Conservation (phyloP, 1,140 invertebrate genomes). For the Camponotus pennsylvanicus region DNA sequence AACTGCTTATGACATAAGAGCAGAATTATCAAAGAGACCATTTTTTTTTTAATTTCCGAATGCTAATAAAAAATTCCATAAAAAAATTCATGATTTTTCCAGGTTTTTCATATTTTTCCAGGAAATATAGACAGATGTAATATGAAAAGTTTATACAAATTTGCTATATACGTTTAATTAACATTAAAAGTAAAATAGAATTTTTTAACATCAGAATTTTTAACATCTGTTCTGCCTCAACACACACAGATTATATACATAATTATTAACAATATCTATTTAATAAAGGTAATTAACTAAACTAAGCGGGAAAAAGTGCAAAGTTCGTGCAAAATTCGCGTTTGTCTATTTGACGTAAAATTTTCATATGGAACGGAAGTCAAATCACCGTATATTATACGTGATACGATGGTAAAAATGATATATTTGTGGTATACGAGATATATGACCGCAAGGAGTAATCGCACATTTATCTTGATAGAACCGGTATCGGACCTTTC, state of each 20-base stretch:
- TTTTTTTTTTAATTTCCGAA: no score
- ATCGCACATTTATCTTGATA: conserved; percentile 49
- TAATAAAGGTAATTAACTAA: background rate
- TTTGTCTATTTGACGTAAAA: conserved; percentile 1
- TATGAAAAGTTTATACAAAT: background rate
- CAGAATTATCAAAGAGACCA: no score
- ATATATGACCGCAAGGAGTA: conserved; percentile 41
- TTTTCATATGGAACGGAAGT: background rate
- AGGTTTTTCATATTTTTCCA: no score
- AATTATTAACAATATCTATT: background rate
- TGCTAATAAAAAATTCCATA: no score
- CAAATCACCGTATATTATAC: background rate
- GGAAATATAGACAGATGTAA: background rate
- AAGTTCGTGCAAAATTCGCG: background rate
- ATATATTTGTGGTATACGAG: conserved; percentile 31
- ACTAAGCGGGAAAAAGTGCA: background rate
- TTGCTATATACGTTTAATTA: background rate
- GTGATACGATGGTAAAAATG: conserved; percentile 38
- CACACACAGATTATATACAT: background rate
- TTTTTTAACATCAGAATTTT: background rate
- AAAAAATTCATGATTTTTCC: no score
- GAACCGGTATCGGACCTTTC: conserved; percentile 48
- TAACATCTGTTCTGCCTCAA: no score
- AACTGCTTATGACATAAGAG: no score
- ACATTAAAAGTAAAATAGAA: background rate